phyloP scores from a whole-genome alignment of 2,888 invertebrate species.

The Orchestes rusci region DNA sequence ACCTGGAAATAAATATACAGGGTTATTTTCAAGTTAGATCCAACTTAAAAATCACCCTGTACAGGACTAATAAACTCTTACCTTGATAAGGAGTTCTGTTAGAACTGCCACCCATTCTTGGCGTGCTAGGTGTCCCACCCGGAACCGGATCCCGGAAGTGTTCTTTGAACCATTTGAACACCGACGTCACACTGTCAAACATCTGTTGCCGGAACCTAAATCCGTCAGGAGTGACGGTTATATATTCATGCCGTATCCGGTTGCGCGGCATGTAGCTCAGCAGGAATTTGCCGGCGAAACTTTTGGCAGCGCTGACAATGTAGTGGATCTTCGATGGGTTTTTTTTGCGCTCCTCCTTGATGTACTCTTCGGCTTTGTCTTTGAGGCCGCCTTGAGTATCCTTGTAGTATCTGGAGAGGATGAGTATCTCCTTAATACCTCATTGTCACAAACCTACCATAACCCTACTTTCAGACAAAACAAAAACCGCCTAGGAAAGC shows the following conservation, averaged over 20 bases:
- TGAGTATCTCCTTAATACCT: neutral
- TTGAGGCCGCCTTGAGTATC: conserved; percentile 69
- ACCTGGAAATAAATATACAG: conserved; percentile 4
- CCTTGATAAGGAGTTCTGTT: conserved; percentile 35
- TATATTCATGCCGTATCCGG: conserved; percentile 83
- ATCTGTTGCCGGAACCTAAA: conserved; percentile 76
- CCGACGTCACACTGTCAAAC: conserved; percentile 71
- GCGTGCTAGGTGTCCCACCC: conserved; percentile 65
- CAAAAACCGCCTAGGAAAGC: no score
- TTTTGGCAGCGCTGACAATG: conserved; percentile 74
- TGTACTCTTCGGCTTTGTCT: conserved; percentile 79
- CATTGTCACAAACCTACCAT: no score
- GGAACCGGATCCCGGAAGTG: conserved; percentile 91
- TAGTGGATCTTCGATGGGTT: conserved; percentile 86
- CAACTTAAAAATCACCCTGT: neutral
- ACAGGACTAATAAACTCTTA: neutral
- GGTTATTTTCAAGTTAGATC: neutral
- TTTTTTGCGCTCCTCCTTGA: conserved; percentile 84
- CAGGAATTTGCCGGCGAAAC: conserved; percentile 87
- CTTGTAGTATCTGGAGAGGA: conserved; percentile 59
- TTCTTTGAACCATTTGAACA: conserved; percentile 97
- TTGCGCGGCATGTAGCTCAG: conserved; percentile 87
- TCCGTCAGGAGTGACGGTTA: conserved; percentile 88
- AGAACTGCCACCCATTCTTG: conserved; percentile 45
- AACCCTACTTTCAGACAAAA: no score